phyloP scores from a whole-genome alignment of 2,113 vertebrate species.

The Ictidomys tridecemlineatus region DNA sequence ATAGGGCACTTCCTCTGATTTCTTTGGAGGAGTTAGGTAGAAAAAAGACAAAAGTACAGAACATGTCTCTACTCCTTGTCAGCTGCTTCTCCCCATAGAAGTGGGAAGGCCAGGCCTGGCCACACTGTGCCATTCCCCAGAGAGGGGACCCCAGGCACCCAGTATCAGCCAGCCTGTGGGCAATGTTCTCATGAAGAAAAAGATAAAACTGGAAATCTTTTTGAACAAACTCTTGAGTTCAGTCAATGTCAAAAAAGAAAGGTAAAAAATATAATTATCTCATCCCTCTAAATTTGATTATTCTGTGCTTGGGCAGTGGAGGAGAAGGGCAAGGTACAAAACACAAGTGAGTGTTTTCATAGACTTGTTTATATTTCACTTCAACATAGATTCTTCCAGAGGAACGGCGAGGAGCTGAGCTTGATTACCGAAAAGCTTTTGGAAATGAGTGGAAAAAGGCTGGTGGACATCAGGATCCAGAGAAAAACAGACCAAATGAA shows the following conservation, averaged over 20 bases:
- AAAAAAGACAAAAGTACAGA: neutral
- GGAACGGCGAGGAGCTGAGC: slow-evolving; percentile 94
- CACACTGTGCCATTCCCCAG: fast-evolving
- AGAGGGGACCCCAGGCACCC: neutral
- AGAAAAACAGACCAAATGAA: slow-evolving; percentile 85
- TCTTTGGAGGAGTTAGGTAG: neutral
- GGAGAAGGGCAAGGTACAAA: neutral
- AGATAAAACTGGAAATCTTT: neutral
- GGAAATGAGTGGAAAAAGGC: slow-evolving; percentile 93
- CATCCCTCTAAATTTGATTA: neutral
- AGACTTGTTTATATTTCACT: neutral
- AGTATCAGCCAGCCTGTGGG: fast-evolving
- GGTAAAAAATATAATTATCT: neutral
- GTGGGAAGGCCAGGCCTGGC: neutral
- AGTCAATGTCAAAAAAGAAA: neutral
- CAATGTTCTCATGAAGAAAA: neutral
- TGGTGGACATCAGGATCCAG: slow-evolving; percentile 89
- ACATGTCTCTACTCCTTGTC: neutral
- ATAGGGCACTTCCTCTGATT: neutral
- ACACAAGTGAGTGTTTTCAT: too few relatives aligned
- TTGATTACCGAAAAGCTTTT: slow-evolving; percentile 96
- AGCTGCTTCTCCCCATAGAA: neutral
- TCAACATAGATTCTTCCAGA: slow-evolving; percentile 88
- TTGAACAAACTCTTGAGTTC: neutral
- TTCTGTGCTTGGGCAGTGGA: neutral